These are phyloP conservation scores for Hymenochirus boettgeri DNA, from an alignment of 2,113 vertebrate species.

Conservation along the genomic window DNA sequence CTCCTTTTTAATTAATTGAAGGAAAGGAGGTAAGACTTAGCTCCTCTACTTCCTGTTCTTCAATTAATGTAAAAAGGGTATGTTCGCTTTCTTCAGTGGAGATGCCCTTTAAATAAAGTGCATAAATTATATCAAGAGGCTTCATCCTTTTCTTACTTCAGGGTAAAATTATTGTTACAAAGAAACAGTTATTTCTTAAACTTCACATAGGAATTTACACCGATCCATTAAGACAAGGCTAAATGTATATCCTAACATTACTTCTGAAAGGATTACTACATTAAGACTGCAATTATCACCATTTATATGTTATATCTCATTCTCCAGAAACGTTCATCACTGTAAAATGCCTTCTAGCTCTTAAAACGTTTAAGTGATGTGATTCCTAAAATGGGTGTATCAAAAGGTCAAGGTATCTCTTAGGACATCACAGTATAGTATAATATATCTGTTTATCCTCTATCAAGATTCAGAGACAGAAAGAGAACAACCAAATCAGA, in stretches of 20 bases:
- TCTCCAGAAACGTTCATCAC: slow-evolving; percentile 4
- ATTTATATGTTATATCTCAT: slow-evolving; percentile 6
- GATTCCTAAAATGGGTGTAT: slow-evolving; percentile 1
- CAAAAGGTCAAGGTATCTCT: slow-evolving; percentile 8
- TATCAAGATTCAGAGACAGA: background rate
- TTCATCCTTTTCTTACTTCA: no score
- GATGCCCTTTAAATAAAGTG: no score
- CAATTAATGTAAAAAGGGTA: no score
- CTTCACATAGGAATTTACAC: background rate
- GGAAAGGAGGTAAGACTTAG: no score
- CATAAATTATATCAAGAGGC: no score
- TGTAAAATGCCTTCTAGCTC: slow-evolving; percentile 16
- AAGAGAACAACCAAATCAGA: no score
- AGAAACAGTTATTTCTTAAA: no score
- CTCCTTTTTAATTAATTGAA: no score
- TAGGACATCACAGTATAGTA: background rate
- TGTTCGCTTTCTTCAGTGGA: no score
- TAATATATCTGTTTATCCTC: slow-evolving; percentile 7
- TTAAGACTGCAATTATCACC: slow-evolving; percentile 21
- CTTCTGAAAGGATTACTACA: slow-evolving; percentile 3
- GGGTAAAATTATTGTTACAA: no score
- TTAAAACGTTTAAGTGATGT: slow-evolving; percentile 4
- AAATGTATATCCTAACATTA: slow-evolving; percentile 8
- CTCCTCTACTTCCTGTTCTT: no score
- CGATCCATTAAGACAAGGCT: background rate